Conservation (phyloP, 2,888 invertebrate genomes). For the Glaucopsyche alexis region DNA sequence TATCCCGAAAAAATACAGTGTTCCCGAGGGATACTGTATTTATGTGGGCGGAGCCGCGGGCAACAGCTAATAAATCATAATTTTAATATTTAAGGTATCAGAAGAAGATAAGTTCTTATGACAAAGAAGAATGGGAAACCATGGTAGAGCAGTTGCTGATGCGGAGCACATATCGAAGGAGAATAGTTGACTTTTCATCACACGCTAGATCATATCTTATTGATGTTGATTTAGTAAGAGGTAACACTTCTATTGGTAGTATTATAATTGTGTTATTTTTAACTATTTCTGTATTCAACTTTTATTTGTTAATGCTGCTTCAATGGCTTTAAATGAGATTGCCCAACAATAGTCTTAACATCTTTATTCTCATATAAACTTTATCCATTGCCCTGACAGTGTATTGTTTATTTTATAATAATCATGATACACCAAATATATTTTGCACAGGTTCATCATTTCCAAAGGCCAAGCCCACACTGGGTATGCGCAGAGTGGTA, state of each 20-base stretch:
- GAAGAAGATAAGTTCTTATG: slow-evolving; percentile 97
- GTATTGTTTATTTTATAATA: not conserved
- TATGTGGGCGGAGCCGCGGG: no score
- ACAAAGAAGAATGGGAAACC: slow-evolving; percentile 98
- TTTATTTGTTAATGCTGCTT: no score
- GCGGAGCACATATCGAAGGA: slow-evolving; percentile 74
- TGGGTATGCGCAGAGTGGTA: slow-evolving; percentile 92
- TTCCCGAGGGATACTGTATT: no score
- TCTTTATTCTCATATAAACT: no score
- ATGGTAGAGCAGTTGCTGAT: slow-evolving; percentile 89
- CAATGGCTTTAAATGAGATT: no score
- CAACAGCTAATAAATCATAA: not conserved
- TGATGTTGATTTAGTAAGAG: slow-evolving; percentile 97
- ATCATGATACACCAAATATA: not conserved
- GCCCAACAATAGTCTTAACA: no score
- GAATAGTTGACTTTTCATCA: slow-evolving; percentile 91
- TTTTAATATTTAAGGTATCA: slow-evolving; percentile 85
- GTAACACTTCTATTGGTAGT: slow-evolving; percentile 69
- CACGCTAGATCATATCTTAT: slow-evolving; percentile 95
- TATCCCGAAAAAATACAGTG: no score
- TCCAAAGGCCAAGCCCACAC: slow-evolving; percentile 96
- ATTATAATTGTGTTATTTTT: not conserved
- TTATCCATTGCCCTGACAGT: no score
- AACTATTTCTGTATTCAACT: no score
- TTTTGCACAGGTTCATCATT: slow-evolving; percentile 88